These are phyloP conservation scores for Anneissia japonica DNA, from an alignment of 35 echinoderm and acorn worm species.

Conservation along the genomic window DNA sequence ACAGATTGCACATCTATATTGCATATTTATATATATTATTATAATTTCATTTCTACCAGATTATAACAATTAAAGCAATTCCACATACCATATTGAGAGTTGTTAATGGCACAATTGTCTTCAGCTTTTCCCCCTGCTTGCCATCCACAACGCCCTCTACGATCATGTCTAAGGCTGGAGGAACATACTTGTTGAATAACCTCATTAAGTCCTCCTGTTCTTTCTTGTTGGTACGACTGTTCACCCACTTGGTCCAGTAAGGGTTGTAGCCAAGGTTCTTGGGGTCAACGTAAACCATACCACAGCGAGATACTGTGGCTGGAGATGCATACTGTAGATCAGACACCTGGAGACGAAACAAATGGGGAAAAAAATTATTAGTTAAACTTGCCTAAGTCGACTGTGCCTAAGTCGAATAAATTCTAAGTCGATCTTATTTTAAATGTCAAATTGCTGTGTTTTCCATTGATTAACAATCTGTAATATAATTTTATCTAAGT, in stretches of 20 bases:
- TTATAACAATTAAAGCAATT: background rate
- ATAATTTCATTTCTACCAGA: too few relatives aligned
- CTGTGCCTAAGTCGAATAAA: too few relatives aligned
- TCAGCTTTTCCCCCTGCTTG: constrained; percentile 89
- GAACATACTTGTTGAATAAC: constrained; percentile 97
- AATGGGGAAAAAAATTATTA: background rate
- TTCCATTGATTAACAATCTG: too few relatives aligned
- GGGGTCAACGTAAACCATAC: constrained; percentile 98
- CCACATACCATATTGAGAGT: constrained; percentile 87
- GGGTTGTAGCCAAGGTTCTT: constrained; percentile 96
- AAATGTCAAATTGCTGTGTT: too few relatives aligned
- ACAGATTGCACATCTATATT: too few relatives aligned
- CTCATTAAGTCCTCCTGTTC: constrained; percentile 72
- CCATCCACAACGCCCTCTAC: constrained; percentile 91
- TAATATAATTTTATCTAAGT: too few relatives aligned
- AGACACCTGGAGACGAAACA: constrained; percentile 52
- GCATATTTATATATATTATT: too few relatives aligned
- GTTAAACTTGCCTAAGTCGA: too few relatives aligned
- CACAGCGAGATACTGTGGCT: constrained; percentile 93
- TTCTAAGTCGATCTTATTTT: too few relatives aligned
- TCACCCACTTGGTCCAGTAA: constrained; percentile 96
- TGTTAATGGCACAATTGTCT: constrained; percentile 93
- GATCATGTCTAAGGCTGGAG: constrained; percentile 74
- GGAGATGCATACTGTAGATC: constrained; percentile 98
- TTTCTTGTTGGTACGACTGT: constrained; percentile 50